These are phyloP conservation scores for Apogon talboti DNA, from an alignment of 2,797 vertebrate species.

Conservation along the genomic window DNA sequence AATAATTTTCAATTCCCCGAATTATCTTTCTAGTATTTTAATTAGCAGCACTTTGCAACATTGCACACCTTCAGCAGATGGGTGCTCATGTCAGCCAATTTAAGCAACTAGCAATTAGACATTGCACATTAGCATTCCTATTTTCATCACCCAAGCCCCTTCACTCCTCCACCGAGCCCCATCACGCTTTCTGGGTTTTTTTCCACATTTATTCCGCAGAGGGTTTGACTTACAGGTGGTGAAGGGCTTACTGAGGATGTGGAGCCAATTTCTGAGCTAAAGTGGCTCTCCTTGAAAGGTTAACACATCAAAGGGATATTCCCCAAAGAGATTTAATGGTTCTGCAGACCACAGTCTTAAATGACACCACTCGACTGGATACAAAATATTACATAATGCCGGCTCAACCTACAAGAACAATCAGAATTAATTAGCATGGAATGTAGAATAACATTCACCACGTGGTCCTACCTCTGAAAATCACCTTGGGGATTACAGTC, in stretches of 20 bases:
- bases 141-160: slow-evolving; percentile 70
- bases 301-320: slow-evolving; percentile 69
- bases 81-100: slow-evolving; percentile 79
- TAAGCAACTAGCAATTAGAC: slow-evolving; percentile 76
- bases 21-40: slow-evolving; percentile 83
- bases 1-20: slow-evolving; percentile 79
- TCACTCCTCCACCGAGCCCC: slow-evolving; percentile 45
- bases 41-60: slow-evolving; percentile 77
- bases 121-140: slow-evolving; percentile 76
- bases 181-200: slow-evolving; percentile 34
- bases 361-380: slow-evolving; percentile 41
- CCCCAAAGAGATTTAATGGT: slow-evolving; percentile 61
- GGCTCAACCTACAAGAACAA: slow-evolving; percentile 26
- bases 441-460: slow-evolving; percentile 34
- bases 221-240: slow-evolving; percentile 65
- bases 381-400: slow-evolving; percentile 33
- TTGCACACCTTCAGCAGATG: slow-evolving; percentile 79
- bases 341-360: slow-evolving; percentile 31
- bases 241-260: slow-evolving; percentile 57
- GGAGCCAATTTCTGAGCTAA: slow-evolving; percentile 60
- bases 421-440: slow-evolving; percentile 46
- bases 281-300: slow-evolving; percentile 73
- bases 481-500: slow-evolving; percentile 51
- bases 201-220: slow-evolving; percentile 42
- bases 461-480: slow-evolving; percentile 33